Evolutionary conservation across 2,888 invertebrate genomes (phyloP), one percentile per base, ranked within the genome.

Genomic region (Scaptomyza flava): DNA sequence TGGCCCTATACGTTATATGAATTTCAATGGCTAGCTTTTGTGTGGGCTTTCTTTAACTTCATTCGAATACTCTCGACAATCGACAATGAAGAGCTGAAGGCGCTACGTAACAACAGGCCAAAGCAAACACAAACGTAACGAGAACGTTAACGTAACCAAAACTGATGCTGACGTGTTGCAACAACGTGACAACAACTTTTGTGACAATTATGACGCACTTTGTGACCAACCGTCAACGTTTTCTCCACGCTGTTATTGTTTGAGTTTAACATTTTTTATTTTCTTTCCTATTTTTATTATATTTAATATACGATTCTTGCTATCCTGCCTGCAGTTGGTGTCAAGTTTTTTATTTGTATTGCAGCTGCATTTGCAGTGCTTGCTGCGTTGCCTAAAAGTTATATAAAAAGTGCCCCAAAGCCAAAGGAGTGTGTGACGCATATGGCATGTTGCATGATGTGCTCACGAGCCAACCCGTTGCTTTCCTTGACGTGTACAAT

Each of bases 11-110:
- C 79, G 79, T 75, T 76, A 50, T 62, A 56, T 76, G 79, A 69
- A 78, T 75, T 79, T 75, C 79, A 78, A 75, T 75, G 83, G 41
- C 41, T 72, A 79, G 78, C 76, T 80, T 87, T 83, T 89, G 87
- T 89, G 86, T 79, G 88, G 81, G 87, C 82, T 87, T 89, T 89
- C 84, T 76, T 84, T 72, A 69, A 75, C 52, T 43, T 33, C 46
- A 30, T 47, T 41, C 56, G 47, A 23, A 56, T 7, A 36, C 6
- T n/a, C 36, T 38, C 38, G 12, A 34, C 53, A 17, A n/a, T 36
- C 36, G 12, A 34, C 53, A 17, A n/a, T 6, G 27, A 33, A 48
- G 48, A 48, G 48, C 20, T 48, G 33, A 6, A 9, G 38, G 8
- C 60, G 71, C 54, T 54, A 67, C 74, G 79, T 69, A 74, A 77